Evolutionary conservation across 2,113 vertebrate species (phyloP).

Genomic region (Morone chrysops): DNA sequence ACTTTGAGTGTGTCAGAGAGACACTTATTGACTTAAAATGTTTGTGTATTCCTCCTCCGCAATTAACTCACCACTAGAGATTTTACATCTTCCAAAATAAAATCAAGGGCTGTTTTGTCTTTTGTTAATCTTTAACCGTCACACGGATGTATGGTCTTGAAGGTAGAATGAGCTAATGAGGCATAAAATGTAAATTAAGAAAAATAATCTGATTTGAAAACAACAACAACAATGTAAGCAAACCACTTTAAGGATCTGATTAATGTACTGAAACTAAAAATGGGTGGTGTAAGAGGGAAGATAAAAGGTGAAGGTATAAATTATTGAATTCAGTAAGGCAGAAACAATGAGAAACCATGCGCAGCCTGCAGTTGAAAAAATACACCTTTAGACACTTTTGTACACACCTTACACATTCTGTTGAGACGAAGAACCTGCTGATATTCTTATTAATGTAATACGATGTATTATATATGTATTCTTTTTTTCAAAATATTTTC

Average conservation of each 20-base stretch:
- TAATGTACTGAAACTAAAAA: background rate
- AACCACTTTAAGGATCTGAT: slow-evolving; percentile 4
- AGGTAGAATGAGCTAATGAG: slow-evolving; percentile 12
- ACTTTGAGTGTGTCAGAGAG: slow-evolving; percentile 25
- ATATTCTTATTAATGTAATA: background rate
- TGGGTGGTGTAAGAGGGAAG: background rate
- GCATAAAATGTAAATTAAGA: slow-evolving; percentile 4
- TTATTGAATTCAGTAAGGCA: slow-evolving; percentile 8
- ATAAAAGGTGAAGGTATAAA: slow-evolving; percentile 10
- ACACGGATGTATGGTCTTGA: background rate
- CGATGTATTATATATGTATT: background rate
- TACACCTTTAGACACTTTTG: slow-evolving; percentile 1
- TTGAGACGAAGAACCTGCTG: background rate
- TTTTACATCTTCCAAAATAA: background rate
- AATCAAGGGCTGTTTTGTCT: background rate
- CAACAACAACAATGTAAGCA: background rate
- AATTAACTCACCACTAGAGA: slow-evolving; percentile 11
- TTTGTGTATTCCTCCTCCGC: slow-evolving; percentile 11
- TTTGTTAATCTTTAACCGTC: slow-evolving; percentile 12
- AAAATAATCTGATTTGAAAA: slow-evolving; percentile 2
- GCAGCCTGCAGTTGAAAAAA: background rate
- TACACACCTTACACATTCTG: background rate
- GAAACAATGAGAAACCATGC: background rate
- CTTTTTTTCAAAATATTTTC: background rate
- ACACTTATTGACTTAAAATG: slow-evolving; percentile 14